phyloP scores from a whole-genome alignment of 2,113 vertebrate genomes.

The Chamaetylas fuelleborni region DNA sequence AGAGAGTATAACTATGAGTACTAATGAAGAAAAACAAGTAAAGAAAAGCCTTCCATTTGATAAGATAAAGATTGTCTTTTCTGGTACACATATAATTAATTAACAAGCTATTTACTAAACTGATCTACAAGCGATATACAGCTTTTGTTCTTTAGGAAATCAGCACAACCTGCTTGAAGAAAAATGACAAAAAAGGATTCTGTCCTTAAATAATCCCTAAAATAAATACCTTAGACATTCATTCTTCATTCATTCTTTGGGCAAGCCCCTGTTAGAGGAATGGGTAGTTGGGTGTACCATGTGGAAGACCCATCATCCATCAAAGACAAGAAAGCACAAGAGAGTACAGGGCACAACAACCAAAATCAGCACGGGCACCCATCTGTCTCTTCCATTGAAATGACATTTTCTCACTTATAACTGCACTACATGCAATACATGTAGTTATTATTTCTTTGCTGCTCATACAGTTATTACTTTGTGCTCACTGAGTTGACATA shows the following conservation, averaged over 20 bases:
- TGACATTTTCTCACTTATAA: background rate
- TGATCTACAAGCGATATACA: background rate
- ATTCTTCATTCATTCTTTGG: background rate
- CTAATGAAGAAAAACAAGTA: background rate
- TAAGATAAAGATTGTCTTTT: background rate
- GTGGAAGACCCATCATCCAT: background rate
- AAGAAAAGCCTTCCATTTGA: background rate
- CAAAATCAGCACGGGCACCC: background rate
- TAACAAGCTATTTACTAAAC: background rate
- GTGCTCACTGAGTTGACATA: background rate
- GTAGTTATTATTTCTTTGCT: background rate
- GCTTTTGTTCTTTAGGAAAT: background rate
- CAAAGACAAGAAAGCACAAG: background rate
- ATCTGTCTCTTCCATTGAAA: background rate
- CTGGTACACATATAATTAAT: background rate
- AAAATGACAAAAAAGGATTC: background rate
- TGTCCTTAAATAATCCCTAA: background rate
- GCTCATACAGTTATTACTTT: background rate
- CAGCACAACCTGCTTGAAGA: background rate
- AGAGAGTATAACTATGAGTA: background rate
- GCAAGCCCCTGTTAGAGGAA: background rate
- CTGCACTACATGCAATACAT: background rate
- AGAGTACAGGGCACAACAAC: background rate
- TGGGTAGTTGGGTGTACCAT: background rate
- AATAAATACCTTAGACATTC: background rate